A percentile compares a stretch with the other conserved stretches of the same genome.
phyloP scores from a whole-genome alignment of 2,113 vertebrate species.

The Pollimyrus isidori region DNA sequence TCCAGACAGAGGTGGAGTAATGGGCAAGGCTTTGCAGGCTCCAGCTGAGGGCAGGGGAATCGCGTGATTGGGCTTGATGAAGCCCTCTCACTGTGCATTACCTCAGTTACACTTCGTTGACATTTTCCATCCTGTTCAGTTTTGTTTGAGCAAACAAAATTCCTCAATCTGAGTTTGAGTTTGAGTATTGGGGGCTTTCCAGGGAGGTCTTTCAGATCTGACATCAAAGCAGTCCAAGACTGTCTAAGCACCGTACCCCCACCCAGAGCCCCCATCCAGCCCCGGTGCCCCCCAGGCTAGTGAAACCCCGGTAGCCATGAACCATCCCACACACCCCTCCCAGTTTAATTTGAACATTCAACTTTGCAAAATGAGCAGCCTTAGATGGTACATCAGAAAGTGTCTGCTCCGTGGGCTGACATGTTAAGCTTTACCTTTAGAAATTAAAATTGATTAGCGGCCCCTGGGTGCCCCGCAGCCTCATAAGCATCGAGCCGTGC shows the following conservation, averaged over 20 bases:
- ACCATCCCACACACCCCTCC: background rate
- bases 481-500: background rate
- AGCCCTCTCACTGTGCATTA: background rate
- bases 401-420: slow-evolving; percentile 16
- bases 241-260: background rate
- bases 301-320: background rate
- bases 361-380: slow-evolving; percentile 13
- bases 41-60: background rate
- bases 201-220: background rate
- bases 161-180: background rate
- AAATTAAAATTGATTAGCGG: slow-evolving; percentile 34
- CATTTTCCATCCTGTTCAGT: background rate
- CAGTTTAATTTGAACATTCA: slow-evolving; percentile 12
- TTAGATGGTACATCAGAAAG: slow-evolving; percentile 8
- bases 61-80: background rate
- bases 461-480: background rate
- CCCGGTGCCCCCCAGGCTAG: background rate
- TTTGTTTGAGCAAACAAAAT: background rate
- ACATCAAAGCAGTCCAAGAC: background rate
- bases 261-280: background rate
- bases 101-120: background rate
- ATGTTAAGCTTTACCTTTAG: slow-evolving; percentile 34
- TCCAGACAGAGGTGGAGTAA: background rate
- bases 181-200: background rate
- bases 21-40: background rate